Percentiles rank a stretch among this genome's conserved stretches.
These are phyloP conservation scores for Syngnathoides biaculeatus DNA, from an alignment of 2,113 vertebrate species.

Conservation along the genomic window DNA sequence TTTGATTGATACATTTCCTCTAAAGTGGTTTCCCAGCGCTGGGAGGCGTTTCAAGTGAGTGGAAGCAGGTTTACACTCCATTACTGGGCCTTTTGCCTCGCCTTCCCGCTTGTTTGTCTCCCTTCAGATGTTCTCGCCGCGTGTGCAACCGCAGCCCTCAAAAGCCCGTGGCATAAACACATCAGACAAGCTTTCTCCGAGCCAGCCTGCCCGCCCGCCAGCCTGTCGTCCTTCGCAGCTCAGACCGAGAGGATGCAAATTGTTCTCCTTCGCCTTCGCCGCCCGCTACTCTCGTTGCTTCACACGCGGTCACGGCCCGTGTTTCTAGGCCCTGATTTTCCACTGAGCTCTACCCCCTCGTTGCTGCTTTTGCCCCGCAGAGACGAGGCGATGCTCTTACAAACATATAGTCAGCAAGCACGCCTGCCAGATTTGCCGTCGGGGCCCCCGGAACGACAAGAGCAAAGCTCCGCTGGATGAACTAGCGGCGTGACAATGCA, in stretches of 20 bases:
- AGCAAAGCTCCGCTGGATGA: conserved; percentile 41
- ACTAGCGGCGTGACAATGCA: conserved; percentile 45
- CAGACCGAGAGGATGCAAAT: conserved; percentile 49
- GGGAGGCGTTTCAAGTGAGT: conserved; percentile 28
- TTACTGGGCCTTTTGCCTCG: conserved; percentile 30
- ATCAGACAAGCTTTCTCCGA: conserved; percentile 51
- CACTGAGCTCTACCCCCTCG: conserved; percentile 47
- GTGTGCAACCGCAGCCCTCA: conserved; percentile 37
- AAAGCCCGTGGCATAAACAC: conserved; percentile 58
- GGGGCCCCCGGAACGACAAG: conserved; percentile 40
- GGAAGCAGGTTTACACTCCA: conserved; percentile 38
- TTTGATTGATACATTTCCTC: not conserved
- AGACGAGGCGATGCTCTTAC: conserved; percentile 32
- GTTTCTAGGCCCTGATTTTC: conserved; percentile 60
- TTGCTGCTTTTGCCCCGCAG: conserved; percentile 35
- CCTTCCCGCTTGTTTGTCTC: conserved; percentile 23
- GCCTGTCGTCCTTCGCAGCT: conserved; percentile 21
- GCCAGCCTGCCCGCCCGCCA: conserved; percentile 3
- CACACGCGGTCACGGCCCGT: conserved; percentile 36
- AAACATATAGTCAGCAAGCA: conserved; percentile 16
- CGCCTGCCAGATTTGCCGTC: conserved; percentile 44
- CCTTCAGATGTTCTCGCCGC: conserved; percentile 31
- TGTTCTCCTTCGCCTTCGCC: conserved; percentile 22
- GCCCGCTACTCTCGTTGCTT: conserved; percentile 23
- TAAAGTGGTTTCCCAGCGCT: not conserved